phyloP scores from a whole-genome alignment of 2,113 vertebrate genomes.

The Sprattus sprattus region DNA sequence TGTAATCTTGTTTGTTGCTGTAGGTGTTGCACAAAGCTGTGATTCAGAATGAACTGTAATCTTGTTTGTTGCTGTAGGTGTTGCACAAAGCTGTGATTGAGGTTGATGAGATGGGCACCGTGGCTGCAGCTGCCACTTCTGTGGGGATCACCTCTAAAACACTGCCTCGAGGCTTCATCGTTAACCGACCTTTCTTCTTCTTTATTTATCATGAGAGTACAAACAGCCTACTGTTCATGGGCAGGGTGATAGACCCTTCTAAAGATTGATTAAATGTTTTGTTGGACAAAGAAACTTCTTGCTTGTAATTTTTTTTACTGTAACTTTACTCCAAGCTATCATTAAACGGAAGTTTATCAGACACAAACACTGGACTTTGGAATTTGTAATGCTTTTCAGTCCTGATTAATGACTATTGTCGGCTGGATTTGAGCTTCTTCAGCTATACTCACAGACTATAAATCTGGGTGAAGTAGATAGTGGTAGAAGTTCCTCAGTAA shows the following conservation, averaged over 20 bases:
- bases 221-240: constrained; percentile 83
- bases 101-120: constrained; percentile 83
- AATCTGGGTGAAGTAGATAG: no score
- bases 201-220: constrained; percentile 86
- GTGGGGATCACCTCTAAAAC: constrained; percentile 76
- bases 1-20: not conserved
- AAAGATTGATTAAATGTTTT: constrained; percentile 29
- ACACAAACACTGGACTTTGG: not conserved
- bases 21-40: not conserved
- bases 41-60: not conserved
- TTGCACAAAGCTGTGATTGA: constrained; percentile 84
- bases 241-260: constrained; percentile 84
- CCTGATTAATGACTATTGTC: not conserved
- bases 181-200: constrained; percentile 84
- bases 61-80: constrained; percentile 65
- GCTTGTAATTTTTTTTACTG: not conserved
- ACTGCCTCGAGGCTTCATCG: constrained; percentile 70
- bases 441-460: not conserved
- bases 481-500: no score
- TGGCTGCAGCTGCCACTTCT: constrained; percentile 71
- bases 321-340: not conserved
- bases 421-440: not conserved
- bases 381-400: not conserved
- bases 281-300: not conserved
- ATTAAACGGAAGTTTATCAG: not conserved